Conservation (phyloP, 2,113 vertebrate species). For the Gallinago jamesoni region DNA sequence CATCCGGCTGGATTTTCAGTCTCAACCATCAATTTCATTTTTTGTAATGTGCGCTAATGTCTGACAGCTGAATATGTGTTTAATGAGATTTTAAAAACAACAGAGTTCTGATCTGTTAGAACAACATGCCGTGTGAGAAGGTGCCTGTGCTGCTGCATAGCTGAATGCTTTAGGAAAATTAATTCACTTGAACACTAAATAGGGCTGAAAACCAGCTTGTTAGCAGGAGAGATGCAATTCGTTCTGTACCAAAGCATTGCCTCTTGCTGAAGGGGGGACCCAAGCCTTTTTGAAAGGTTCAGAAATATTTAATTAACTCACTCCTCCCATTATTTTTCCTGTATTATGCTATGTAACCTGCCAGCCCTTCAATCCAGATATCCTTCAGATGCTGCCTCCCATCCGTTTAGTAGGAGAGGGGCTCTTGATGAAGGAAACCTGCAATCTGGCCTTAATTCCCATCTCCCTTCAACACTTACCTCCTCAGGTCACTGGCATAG, state of each 20-base stretch:
- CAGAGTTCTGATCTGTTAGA: not conserved
- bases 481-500: not conserved
- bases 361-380: not conserved
- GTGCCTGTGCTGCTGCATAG: not conserved
- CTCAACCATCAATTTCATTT: not conserved
- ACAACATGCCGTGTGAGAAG: not conserved
- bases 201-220: not conserved
- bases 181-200: not conserved
- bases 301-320: not conserved
- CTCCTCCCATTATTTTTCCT: not conserved
- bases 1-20: not conserved
- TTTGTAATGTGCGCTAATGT: not conserved
- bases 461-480: not conserved
- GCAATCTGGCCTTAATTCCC: not conserved
- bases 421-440: not conserved
- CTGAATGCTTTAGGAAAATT: not conserved
- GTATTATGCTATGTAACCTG: not conserved
- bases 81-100: slow-evolving; percentile 20
- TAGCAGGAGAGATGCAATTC: not conserved
- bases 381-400: not conserved
- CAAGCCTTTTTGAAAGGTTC: not conserved
- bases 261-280: not conserved
- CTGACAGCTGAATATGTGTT: slow-evolving; percentile 22
- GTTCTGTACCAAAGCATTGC: not conserved
- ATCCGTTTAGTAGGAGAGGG: not conserved